Percentiles rank a stretch among this genome's conserved stretches.
Conservation (phyloP, 2,888 invertebrate genomes). For the Macrophya annulata region DNA sequence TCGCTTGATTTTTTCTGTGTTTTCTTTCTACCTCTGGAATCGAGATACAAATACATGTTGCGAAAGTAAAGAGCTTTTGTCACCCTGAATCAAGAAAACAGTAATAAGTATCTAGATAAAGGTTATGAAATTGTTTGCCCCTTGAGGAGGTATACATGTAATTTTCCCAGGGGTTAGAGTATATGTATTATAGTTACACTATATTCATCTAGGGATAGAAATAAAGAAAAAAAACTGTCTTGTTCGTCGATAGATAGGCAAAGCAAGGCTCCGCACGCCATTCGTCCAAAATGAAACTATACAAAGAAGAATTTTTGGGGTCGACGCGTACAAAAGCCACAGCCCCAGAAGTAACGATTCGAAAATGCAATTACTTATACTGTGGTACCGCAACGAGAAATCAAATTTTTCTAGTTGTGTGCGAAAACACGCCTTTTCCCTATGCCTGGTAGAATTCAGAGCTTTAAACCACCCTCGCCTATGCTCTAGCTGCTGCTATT, state of each 20-base stretch:
- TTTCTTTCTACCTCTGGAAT: too few species aligned
- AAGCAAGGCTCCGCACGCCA: too few species aligned
- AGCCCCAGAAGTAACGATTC: constrained; percentile 10
- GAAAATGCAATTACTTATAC: background rate
- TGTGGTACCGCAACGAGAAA: background rate
- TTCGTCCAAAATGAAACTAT: background rate
- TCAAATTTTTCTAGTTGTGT: background rate
- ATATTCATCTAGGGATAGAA: background rate
- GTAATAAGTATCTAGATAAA: background rate
- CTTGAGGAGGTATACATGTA: background rate
- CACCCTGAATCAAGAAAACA: background rate
- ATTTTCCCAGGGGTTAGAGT: background rate
- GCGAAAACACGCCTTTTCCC: constrained; percentile 10
- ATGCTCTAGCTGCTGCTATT: background rate
- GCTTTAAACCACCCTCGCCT: background rate
- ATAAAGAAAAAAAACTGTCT: background rate
- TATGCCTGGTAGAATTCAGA: background rate
- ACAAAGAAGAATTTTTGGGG: background rate
- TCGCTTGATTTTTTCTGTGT: too few species aligned
- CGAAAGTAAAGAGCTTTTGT: too few species aligned
- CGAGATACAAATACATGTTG: too few species aligned
- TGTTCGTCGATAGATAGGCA: background rate
- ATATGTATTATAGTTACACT: too few species aligned
- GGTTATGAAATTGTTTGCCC: background rate
- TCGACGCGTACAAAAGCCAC: background rate